Base-by-base conservation (phyloP, 1,140 invertebrate species). In the Pogonus chalceus region DNA sequence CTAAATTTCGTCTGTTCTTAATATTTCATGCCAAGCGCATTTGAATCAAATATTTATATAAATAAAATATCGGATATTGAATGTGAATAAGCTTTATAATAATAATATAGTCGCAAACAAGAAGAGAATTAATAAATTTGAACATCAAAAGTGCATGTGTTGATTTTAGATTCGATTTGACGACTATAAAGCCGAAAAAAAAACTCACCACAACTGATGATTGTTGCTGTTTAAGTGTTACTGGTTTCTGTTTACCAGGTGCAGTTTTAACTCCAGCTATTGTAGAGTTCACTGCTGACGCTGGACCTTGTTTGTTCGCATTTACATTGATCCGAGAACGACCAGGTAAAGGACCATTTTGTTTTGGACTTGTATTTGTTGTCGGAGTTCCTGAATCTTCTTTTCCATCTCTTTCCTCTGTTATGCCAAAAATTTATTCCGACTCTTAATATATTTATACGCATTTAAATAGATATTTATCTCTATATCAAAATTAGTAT, bases 201-300 rank as follows among this genome's bases (percentile, higher is more conserved):
- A 4, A 9, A 43, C 37, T 43, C 37, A 43, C 37, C 37, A 43
- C 9, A 3, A 43, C 37, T 10, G 37, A 18, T 4, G 37, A 9
- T 16, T 9, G 37, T 43, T 43, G 37, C 26, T 14, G 26, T 43
- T 43, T 43, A 12, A 12, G 37, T 18, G 18, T 10, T 16, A 43
- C 18, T 9, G 37, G 18, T 43, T 43, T 69, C 60, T 58, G 71
- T 71, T 65, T 72, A 69, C 60, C 71, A 71, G n/a, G 69, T 65
- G 53, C 67, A 61, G 57, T 64, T 66, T 10, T 68, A 71, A 2
- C 69, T 69, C 12, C 70, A 68, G 12, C 65, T 63, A 16, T 7
- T 12, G 37, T 18, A 12, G 18, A 7, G 18, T 7, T 4, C 4
- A 16, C 9, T 12, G 18, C 18, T 4, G 18, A 7, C 18, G 37